Evolutionary conservation across 2,888 invertebrate species (phyloP).

Genomic region (Sinhomidia bicolor): DNA sequence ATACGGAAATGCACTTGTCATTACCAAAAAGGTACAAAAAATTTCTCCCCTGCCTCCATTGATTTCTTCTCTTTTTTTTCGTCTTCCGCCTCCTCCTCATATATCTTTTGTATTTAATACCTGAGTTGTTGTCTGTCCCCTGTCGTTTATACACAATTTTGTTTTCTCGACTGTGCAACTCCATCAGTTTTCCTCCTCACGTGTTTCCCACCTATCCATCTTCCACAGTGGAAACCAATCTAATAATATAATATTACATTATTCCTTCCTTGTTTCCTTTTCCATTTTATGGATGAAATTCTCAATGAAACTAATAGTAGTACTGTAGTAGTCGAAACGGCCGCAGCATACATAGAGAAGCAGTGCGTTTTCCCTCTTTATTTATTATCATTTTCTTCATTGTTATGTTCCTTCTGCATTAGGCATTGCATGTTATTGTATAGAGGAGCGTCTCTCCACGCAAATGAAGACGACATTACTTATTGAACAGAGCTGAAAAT

Average conservation of each 20-base stretch:
- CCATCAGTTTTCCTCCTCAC: slow-evolving; percentile 24
- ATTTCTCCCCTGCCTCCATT: too few species aligned
- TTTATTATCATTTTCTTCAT: not conserved
- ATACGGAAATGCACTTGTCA: slow-evolving; percentile 16
- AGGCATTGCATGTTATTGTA: not conserved
- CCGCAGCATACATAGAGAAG: too few species aligned
- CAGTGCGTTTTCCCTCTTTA: too few species aligned
- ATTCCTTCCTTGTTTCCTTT: not conserved
- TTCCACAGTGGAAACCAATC: slow-evolving; percentile 47
- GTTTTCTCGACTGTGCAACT: slow-evolving; percentile 36
- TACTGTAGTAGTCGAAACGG: not conserved
- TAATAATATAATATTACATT: slow-evolving; percentile 41
- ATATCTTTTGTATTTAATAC: slow-evolving; percentile 45
- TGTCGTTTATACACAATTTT: too few species aligned
- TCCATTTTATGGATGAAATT: not conserved
- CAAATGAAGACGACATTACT: slow-evolving; percentile 13
- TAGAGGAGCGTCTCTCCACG: too few species aligned
- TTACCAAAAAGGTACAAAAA: too few species aligned
- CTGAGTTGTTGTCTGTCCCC: slow-evolving; percentile 31
- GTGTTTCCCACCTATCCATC: slow-evolving; percentile 65
- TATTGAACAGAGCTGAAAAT: slow-evolving; percentile 1
- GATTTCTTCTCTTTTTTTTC: slow-evolving; percentile 22
- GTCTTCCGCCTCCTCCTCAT: not conserved
- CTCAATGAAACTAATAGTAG: slow-evolving; percentile 25
- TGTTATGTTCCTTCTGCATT: not conserved